Evolutionary conservation across 2,113 vertebrate species (phyloP).

Genomic region (Peucedramus taeniatus): DNA sequence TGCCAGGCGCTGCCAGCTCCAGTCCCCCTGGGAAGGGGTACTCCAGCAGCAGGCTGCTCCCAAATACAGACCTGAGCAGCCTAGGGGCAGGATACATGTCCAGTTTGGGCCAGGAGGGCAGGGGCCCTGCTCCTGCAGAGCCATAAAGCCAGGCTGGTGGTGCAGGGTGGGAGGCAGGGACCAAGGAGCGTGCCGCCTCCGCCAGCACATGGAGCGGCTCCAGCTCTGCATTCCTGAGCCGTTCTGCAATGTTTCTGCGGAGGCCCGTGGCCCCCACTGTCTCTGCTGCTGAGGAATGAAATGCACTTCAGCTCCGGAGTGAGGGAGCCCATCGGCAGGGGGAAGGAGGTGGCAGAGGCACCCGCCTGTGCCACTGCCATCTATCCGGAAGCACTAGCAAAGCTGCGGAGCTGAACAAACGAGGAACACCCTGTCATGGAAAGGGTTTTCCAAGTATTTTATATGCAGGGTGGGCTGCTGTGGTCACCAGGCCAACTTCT

Average conservation of each 20-base stretch:
- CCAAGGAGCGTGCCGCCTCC: conserved; percentile 6
- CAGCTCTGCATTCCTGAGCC: conserved; percentile 72
- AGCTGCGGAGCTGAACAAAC: not conserved
- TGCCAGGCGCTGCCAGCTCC: rapidly evolving
- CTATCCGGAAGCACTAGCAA: not conserved
- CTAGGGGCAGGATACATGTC: not conserved
- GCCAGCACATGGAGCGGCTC: conserved; percentile 59
- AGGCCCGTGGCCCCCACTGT: conserved; percentile 43
- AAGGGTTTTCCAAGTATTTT: not conserved
- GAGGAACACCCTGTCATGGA: not conserved
- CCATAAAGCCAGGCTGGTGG: not conserved
- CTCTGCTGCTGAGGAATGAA: conserved; percentile 14
- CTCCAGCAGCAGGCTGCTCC: not conserved
- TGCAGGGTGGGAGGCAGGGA: not conserved
- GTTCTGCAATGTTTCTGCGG: conserved; percentile 63
- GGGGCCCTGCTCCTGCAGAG: not conserved
- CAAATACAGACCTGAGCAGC: not conserved
- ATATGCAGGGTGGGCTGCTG: not conserved
- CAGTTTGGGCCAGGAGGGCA: not conserved
- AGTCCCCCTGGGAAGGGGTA: rapidly evolving
- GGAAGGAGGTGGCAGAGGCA: not conserved
- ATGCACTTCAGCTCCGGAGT: not conserved
- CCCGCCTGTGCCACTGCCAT: not conserved
- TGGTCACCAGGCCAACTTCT: not conserved
- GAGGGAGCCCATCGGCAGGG: not conserved